Evolutionary conservation across 2,888 invertebrate genomes (phyloP).

Genomic region (Pheosia gnoma): DNA sequence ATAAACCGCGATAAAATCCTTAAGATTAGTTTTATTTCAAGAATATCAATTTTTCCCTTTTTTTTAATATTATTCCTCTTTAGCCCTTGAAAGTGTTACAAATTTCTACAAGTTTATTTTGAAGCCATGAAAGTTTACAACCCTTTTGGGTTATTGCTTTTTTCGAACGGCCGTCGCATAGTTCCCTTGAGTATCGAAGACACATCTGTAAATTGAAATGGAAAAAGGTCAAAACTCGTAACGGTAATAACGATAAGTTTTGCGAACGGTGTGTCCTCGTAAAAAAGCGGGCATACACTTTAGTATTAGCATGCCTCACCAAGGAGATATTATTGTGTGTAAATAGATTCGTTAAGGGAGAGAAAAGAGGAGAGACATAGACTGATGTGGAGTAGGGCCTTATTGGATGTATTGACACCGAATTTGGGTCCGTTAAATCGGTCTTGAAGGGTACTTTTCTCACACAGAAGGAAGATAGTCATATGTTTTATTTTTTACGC

Average conservation of each 20-base stretch:
- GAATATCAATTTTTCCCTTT: no score
- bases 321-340: neutral
- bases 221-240: constrained; percentile 71
- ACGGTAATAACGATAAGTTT: constrained; percentile 65
- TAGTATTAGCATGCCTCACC: neutral
- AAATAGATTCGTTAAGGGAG: no score
- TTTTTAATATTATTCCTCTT: constrained; percentile 13
- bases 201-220: constrained; percentile 74
- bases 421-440: no score
- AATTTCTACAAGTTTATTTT: constrained; percentile 37
- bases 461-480: no score
- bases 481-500: no score
- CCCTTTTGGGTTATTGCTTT: constrained; percentile 59
- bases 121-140: constrained; percentile 49
- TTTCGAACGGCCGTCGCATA: constrained; percentile 53
- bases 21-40: no score
- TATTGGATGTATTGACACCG: no score
- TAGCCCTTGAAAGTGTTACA: constrained; percentile 23
- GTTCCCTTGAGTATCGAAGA: constrained; percentile 64
- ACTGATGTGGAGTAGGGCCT: no score
- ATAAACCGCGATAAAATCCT: no score
- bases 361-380: no score
- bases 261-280: constrained; percentile 39
- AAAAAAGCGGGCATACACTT: neutral
- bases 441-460: no score